Evolutionary conservation across 2,113 vertebrate genomes (phyloP).

Genomic region (Gulo gulo): DNA sequence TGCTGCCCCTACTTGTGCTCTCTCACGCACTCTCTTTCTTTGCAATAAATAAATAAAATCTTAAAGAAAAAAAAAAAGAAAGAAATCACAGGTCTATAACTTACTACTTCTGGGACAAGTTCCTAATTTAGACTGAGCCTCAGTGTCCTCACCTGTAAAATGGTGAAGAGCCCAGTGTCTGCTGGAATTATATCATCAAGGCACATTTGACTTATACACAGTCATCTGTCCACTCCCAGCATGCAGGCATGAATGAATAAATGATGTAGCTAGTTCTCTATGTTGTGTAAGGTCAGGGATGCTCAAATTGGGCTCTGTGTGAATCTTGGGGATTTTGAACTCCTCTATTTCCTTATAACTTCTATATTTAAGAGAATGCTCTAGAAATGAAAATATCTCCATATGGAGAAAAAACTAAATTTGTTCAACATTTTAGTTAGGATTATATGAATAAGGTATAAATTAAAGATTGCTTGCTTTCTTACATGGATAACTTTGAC

Average conservation of each 20-base stretch:
- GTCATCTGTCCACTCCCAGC: not conserved
- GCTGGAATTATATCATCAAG: not conserved
- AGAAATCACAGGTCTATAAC: not conserved
- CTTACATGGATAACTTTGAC: not conserved
- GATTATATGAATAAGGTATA: not conserved
- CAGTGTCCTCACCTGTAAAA: not conserved
- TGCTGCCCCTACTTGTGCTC: not conserved
- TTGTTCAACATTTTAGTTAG: not conserved
- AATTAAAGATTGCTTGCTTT: not conserved
- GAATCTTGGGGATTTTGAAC: not conserved
- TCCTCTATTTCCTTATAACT: not conserved
- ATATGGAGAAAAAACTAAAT: conserved; percentile 7
- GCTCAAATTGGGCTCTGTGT: not conserved
- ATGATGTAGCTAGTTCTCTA: not conserved
- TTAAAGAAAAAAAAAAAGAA: not conserved
- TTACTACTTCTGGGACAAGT: not conserved
- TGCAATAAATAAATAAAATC: not conserved
- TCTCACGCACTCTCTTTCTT: accelerated
- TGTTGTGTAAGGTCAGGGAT: not conserved
- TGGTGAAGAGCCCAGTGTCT: not conserved
- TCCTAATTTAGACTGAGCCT: not conserved
- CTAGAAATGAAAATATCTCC: not conserved
- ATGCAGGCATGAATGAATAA: not conserved
- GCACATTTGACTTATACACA: not conserved
- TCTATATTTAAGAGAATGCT: not conserved